These are phyloP conservation scores for Rissa tridactyla DNA, from an alignment of 2,113 vertebrate genomes.

Conservation along the genomic window DNA sequence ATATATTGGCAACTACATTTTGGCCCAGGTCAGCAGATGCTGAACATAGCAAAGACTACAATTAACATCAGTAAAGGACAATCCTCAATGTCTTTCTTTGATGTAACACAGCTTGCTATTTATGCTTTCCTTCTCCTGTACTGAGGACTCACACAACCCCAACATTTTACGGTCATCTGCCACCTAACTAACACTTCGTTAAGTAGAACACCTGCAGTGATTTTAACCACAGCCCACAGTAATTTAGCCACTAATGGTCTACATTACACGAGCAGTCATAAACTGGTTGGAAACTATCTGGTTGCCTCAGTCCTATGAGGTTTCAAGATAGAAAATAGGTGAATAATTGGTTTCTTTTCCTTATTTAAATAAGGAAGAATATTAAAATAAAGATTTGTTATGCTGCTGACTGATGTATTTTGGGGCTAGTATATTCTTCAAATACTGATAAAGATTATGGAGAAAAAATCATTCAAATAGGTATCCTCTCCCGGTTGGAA, in stretches of 20 bases:
- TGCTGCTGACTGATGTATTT: background rate
- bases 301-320: background rate
- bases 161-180: background rate
- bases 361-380: background rate
- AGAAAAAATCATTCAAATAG: background rate
- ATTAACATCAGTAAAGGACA: background rate
- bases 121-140: background rate
- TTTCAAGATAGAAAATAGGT: background rate
- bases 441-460: background rate
- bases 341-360: background rate
- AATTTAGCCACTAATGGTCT: background rate
- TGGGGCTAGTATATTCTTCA: background rate
- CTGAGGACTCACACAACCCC: background rate
- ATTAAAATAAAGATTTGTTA: background rate
- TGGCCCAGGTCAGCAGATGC: background rate
- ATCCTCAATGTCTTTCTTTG: background rate
- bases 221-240: background rate
- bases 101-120: background rate
- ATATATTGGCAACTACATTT: background rate
- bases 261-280: background rate
- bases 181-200: background rate
- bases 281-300: background rate
- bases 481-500: background rate
- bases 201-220: background rate
- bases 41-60: background rate